phyloP scores from a whole-genome alignment of 2,888 invertebrate genomes.

The Heliconius charithonia region DNA sequence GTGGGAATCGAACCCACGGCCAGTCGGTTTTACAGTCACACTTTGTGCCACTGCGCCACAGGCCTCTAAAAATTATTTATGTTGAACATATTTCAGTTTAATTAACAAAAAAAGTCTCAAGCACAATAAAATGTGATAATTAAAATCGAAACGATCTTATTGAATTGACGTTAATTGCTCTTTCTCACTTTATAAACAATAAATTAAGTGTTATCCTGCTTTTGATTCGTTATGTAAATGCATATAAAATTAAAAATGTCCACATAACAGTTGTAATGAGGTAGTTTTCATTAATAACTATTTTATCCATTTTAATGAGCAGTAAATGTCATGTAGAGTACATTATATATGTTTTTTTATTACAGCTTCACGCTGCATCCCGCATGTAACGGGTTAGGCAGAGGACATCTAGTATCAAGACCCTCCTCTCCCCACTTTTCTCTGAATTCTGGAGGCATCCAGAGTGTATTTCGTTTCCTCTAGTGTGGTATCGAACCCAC shows the following conservation, averaged over 20 bases:
- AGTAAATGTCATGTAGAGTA: slow-evolving; percentile 8
- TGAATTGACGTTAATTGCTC: neutral
- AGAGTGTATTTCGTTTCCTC: no score
- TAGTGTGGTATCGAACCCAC: no score
- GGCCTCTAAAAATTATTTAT: no score
- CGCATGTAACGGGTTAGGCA: no score
- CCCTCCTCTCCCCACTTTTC: no score
- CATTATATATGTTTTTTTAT: neutral
- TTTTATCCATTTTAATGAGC: slow-evolving; percentile 5
- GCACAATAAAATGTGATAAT: neutral
- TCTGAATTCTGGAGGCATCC: no score
- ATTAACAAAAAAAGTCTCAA: neutral
- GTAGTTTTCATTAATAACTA: neutral
- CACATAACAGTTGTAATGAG: slow-evolving; percentile 2
- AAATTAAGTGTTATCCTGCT: neutral
- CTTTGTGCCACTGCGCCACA: no score
- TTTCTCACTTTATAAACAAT: slow-evolving; percentile 3
- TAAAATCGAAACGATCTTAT: slow-evolving; percentile 27
- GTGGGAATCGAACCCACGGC: no score
- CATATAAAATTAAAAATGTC: neutral
- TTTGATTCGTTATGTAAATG: slow-evolving; percentile 9
- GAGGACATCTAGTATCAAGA: no score
- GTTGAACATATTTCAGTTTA: neutral
- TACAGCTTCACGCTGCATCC: neutral
- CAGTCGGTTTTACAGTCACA: no score